Conservation (phyloP, 2,797 vertebrate species). For the Erpetoichthys calabaricus region DNA sequence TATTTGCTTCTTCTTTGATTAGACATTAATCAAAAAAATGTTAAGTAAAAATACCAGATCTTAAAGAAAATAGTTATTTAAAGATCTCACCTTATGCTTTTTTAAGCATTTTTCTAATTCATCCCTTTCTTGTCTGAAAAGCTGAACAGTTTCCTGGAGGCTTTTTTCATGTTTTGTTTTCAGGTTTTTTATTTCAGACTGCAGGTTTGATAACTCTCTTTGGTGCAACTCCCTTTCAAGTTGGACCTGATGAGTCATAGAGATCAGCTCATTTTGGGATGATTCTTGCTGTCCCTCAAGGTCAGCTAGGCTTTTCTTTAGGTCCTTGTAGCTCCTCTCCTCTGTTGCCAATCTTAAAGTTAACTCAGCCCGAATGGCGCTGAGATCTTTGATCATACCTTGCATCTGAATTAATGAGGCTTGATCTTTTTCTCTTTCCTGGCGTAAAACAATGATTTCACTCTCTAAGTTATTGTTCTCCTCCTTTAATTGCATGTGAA, state of each 20-base stretch:
- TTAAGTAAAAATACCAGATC: too few species aligned
- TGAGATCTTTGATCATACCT: slow-evolving; percentile 55
- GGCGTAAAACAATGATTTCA: slow-evolving; percentile 35
- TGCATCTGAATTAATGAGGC: slow-evolving; percentile 59
- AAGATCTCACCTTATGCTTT: slow-evolving; percentile 56
- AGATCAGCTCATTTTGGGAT: slow-evolving; percentile 49
- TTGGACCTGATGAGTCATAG: slow-evolving; percentile 61
- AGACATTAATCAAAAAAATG: too few species aligned
- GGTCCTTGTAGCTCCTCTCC: slow-evolving; percentile 53
- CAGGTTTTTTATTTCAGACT: slow-evolving; percentile 39
- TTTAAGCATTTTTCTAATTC: slow-evolving; percentile 53
- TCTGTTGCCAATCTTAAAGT: slow-evolving; percentile 55
- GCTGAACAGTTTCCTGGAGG: slow-evolving; percentile 49
- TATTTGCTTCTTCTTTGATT: too few species aligned
- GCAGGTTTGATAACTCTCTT: slow-evolving; percentile 56
- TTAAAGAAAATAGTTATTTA: too few species aligned
- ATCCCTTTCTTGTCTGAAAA: slow-evolving; percentile 57
- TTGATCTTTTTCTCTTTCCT: slow-evolving; percentile 50
- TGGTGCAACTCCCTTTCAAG: slow-evolving; percentile 72
- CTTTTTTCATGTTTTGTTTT: slow-evolving; percentile 50
- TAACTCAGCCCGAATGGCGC: slow-evolving; percentile 52
- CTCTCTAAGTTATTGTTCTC: slow-evolving; percentile 62
- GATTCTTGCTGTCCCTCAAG: slow-evolving; percentile 46
- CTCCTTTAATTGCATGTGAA: slow-evolving; percentile 45
- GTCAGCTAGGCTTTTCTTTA: slow-evolving; percentile 41